Conservation (phyloP, 1,140 invertebrate genomes). For the Anagrus nilaparvatae region DNA sequence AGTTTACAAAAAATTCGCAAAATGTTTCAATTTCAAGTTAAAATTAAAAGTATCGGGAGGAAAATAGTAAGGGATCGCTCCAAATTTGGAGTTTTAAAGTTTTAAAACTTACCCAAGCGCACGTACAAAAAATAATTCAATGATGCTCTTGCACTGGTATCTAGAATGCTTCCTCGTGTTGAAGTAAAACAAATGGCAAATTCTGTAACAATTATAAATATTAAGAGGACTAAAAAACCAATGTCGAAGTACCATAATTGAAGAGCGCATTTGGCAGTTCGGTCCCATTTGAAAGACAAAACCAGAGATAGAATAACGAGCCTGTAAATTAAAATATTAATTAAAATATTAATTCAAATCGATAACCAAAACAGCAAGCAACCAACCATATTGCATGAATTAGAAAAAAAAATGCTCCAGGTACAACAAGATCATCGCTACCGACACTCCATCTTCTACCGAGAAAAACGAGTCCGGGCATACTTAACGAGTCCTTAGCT, state of each 20-base stretch:
- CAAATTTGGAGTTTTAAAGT: too few species aligned
- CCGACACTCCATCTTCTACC: conserved; percentile 78
- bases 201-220: conserved; percentile 59
- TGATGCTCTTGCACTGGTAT: conserved; percentile 58
- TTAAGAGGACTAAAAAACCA: conserved; percentile 60
- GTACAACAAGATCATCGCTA: conserved; percentile 80
- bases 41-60: neutral
- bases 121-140: conserved; percentile 79
- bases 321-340: too few species aligned
- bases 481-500: too few species aligned
- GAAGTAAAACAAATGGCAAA: conserved; percentile 64
- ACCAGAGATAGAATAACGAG: too few species aligned
- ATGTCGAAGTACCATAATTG: conserved; percentile 60
- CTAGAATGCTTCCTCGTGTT: conserved; percentile 72
- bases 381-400: conserved; percentile 73
- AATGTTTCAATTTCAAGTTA: neutral
- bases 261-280: conserved; percentile 45
- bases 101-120: conserved; percentile 56
- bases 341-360: too few species aligned
- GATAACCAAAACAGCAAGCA: conserved; percentile 2
- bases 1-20: neutral
- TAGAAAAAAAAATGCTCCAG: conserved; percentile 63
- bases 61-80: neutral
- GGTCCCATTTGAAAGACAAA: conserved; percentile 55
- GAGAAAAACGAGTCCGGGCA: conserved; percentile 83